Base-by-base conservation (phyloP, 1,140 invertebrate species). In the Ephestia elutella region DNA sequence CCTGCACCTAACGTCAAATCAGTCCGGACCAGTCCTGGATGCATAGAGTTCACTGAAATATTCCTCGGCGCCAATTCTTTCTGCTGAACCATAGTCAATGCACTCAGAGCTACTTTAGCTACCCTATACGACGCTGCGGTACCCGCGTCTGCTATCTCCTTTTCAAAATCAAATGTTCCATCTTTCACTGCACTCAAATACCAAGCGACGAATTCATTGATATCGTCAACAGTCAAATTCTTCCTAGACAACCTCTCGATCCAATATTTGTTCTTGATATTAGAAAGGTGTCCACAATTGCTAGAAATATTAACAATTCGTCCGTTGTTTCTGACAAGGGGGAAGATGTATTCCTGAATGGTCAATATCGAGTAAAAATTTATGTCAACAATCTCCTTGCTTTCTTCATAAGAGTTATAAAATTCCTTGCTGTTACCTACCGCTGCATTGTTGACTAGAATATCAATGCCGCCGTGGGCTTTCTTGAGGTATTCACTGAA, bases 381-480 rank as follows among this genome's bases (percentile, higher is more conserved):
- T 0, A 92, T 91, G 49, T 85, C 79, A 0, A 94, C 73, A 0
- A 94, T 93, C 20, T 90, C 82, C 69, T 92, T 90, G 13, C 92
- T 93, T 84, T 95, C 93, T 59, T 91, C 89, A 17, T 82, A 78
- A 64, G 93, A 90, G 59, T 91, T 91, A 0, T 87, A 90, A 0
- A 91, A 81, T 59, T 73, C 70, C 18, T 64, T 63, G 74, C 88
- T 92, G 69, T 90, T 94, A 10, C 92, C 90, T 44, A 96, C 93
- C 0, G 91, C 95, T 49, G 95, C 96, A 90, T 97, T 96, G 76
- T 96, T 96, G 2, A 97, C 90, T 0, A 97, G 78, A 11, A 97
- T 81, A 82, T 97, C 95, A 1, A 96, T 70, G 5, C 94, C 93
- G 18, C 91, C 92, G 86, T 96, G 90, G 21, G 87, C 90, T 35